Evolutionary conservation across 2,888 invertebrate species (phyloP).

Genomic region (Seira sanloemensis): DNA sequence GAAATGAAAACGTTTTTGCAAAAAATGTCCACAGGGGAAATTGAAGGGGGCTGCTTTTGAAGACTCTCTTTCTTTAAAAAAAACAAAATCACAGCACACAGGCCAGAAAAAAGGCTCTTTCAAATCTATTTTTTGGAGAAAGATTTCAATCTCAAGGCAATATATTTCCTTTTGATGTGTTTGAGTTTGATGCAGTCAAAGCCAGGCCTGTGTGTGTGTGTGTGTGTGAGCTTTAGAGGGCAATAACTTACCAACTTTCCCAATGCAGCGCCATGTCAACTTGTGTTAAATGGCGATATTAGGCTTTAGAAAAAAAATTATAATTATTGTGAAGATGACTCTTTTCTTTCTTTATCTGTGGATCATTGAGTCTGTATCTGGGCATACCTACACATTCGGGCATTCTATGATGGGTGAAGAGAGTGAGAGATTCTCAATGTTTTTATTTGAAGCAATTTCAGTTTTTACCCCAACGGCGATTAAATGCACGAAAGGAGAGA

Average conservation of each 20-base stretch:
- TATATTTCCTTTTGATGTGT: slow-evolving; percentile 2
- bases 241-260: slow-evolving; percentile 10
- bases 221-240: slow-evolving; percentile 2
- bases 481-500: neutral
- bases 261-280: slow-evolving; percentile 11
- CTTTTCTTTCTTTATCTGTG: neutral
- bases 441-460: too few species aligned
- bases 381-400: neutral
- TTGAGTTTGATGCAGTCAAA: too few species aligned
- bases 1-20: neutral
- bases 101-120: too few species aligned
- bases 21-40: neutral
- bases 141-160: slow-evolving; percentile 19
- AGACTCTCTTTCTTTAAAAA: too few species aligned
- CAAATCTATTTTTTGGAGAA: neutral
- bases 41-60: neutral
- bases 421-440: neutral
- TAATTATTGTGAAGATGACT: slow-evolving; percentile 14
- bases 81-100: neutral
- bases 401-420: neutral
- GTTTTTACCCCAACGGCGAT: slow-evolving; percentile 5
- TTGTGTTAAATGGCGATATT: slow-evolving; percentile 18
- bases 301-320: neutral
- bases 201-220: too few species aligned
- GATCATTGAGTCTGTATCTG: slow-evolving; percentile 9